Base-by-base conservation (phyloP, 2,797 vertebrate genomes). In the Taeniopygia guttata region DNA sequence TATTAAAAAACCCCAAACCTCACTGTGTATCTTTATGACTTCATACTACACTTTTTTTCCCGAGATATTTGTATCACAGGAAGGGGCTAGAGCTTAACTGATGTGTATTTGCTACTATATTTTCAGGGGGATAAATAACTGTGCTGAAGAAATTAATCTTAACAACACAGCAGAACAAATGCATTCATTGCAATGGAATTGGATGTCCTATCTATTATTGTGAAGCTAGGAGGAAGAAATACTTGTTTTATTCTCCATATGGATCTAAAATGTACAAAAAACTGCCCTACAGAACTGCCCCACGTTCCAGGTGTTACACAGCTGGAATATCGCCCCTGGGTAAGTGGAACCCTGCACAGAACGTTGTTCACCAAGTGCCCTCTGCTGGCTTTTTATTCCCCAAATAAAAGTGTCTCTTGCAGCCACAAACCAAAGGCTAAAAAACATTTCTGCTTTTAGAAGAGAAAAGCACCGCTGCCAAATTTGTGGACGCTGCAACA, bases 361-460 rank as follows among this genome's bases (percentile, higher is more conserved):
- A 59, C 3, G 4, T 2, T 25, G 36, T 45, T 79, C 90, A 40
- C 38, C 7, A 79, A 40, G 90, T 70, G 86, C 81, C 92, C 88
- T 58, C 83, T 81, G 58, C 56, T 81, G 93, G 75, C 23, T 40
- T 8, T 10, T 34, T 8, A 12, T 12, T 59, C 26, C 14, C 13
- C 4, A 3, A 4, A 13, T 13, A 32, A 56, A 26, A 1, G 1
- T 2, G 49, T 56, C 58, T 10, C 6, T 7, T 2, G 13, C 1
- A 49, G 45, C 40, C 74, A 62, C 48, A 76, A 76, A 75, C 15
- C 9, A 3, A 69, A 56, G 14, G 20, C 10, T 46, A 16, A 51
- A 46, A 60, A 63, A 7, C 1, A 6, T 10, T 80, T 89, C 76
- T 83, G 62, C 23, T 88, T 89, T 77, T 13, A 23, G 54, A n/a